A percentile compares a stretch with the other conserved stretches of the same genome.
These are phyloP conservation scores for Philaethria dido DNA, from an alignment of 2,888 invertebrate species.

Conservation along the genomic window DNA sequence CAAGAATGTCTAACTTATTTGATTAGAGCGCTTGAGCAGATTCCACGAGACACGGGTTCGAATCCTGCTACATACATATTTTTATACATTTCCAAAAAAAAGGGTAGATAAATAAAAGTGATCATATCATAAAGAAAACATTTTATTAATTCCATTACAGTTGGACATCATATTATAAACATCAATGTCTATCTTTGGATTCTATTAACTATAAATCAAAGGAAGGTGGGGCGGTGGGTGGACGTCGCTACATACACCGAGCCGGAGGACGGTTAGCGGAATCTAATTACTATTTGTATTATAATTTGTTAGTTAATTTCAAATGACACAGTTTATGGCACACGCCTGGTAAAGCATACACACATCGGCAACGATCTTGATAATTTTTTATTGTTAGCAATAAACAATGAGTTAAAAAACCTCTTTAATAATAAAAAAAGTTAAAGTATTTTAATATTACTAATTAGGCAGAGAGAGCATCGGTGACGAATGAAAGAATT, in stretches of 20 bases:
- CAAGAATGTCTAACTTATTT: too few species aligned
- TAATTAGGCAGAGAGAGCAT: slow-evolving; percentile 4
- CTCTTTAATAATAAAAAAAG: too few species aligned
- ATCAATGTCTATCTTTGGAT: slow-evolving; percentile 73
- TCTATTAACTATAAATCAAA: slow-evolving; percentile 61
- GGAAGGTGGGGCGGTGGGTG: slow-evolving; percentile 39
- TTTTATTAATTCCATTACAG: slow-evolving; percentile 71
- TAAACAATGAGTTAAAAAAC: not conserved
- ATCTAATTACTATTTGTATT: not conserved
- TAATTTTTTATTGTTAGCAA: too few species aligned
- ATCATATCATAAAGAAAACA: slow-evolving; percentile 53
- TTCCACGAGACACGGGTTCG: too few species aligned
- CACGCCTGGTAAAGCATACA: slow-evolving; percentile 10
- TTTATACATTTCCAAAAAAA: too few species aligned
- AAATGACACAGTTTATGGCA: slow-evolving; percentile 19
- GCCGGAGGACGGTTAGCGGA: not conserved
- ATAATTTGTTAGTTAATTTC: not conserved
- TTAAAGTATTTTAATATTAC: slow-evolving; percentile 5
- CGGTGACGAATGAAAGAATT: too few species aligned
- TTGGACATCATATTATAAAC: slow-evolving; percentile 59
- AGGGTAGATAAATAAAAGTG: slow-evolving; percentile 10
- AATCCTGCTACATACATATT: too few species aligned
- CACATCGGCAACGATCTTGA: slow-evolving; percentile 1
- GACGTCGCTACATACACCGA: not conserved
- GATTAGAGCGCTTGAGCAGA: too few species aligned